phyloP scores from a whole-genome alignment of 1,140 invertebrate species.

The Dufourea novaeangliae region DNA sequence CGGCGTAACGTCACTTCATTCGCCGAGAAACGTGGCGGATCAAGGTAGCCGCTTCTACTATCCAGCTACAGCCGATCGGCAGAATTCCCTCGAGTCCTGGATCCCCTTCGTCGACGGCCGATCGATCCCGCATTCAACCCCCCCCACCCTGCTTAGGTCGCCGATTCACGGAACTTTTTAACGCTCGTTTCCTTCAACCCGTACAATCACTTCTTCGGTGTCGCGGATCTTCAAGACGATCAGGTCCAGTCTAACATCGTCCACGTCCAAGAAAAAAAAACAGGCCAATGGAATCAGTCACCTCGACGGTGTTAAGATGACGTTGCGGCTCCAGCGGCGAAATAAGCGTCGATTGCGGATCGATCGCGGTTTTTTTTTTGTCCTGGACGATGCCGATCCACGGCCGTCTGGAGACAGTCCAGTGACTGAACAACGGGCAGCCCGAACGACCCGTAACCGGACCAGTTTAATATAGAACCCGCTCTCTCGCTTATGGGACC shows the following conservation, averaged over 20 bases:
- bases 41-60: conserved; percentile 3
- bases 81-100: conserved; percentile 37
- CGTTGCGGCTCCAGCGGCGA: background rate
- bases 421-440: conserved; percentile 61
- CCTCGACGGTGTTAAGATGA: background rate
- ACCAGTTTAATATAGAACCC: conserved; percentile 71
- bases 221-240: conserved; percentile 6
- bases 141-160: conserved; percentile 16
- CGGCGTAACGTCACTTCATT: background rate
- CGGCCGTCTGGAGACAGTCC: conserved; percentile 46
- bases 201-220: no score
- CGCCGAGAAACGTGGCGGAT: no score
- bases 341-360: conserved; percentile 6
- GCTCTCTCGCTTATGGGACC: conserved; percentile 63
- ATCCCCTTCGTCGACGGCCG: conserved; percentile 22
- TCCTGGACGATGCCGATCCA: conserved; percentile 40
- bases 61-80: conserved; percentile 23
- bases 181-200: no score
- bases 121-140: conserved; percentile 39
- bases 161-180: background rate
- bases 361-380: conserved; percentile 35
- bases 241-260: background rate
- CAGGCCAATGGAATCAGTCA: background rate
- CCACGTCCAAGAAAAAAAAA: background rate
- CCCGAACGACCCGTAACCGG: conserved; percentile 67